Evolutionary conservation across 2,113 vertebrate genomes (phyloP).

Genomic region (Machaerirhynchus nigripectus): DNA sequence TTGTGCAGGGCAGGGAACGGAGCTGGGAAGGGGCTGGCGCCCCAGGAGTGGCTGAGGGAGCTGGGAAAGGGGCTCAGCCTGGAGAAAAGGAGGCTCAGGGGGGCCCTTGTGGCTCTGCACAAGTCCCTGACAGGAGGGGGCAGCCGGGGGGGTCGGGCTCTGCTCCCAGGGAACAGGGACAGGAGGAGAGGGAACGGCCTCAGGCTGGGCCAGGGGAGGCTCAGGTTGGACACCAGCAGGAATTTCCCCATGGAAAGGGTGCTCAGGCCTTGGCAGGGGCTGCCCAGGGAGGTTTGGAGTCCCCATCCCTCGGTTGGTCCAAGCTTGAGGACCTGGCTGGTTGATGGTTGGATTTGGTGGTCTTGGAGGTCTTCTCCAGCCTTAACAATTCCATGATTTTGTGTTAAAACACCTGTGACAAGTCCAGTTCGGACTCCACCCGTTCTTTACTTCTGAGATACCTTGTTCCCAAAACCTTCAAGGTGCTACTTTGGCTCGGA

Average conservation of each 20-base stretch:
- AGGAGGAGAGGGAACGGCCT: neutral
- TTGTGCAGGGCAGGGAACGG: accelerated
- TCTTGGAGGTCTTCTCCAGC: neutral
- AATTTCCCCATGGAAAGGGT: accelerated
- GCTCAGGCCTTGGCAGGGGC: neutral
- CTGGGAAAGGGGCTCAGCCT: neutral
- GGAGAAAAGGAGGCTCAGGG: neutral
- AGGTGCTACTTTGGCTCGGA: accelerated
- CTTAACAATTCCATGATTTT: neutral
- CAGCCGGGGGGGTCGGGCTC: neutral
- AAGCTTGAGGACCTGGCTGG: neutral
- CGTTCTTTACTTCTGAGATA: neutral
- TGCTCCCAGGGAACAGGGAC: neutral
- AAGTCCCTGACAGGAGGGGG: neutral
- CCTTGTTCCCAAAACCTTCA: neutral
- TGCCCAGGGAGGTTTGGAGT: neutral
- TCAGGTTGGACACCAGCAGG: accelerated
- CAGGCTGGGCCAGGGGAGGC: accelerated
- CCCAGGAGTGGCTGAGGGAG: neutral
- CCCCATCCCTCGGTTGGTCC: neutral
- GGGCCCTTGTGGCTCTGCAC: neutral
- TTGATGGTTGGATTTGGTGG: neutral
- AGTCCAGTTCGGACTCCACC: accelerated
- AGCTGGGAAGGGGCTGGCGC: neutral
- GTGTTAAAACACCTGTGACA: neutral